A percentile compares a stretch with the other conserved stretches of the same genome.
Evolutionary conservation across 2,113 vertebrate genomes (phyloP).

Genomic region (Dasypus novemcinctus): DNA sequence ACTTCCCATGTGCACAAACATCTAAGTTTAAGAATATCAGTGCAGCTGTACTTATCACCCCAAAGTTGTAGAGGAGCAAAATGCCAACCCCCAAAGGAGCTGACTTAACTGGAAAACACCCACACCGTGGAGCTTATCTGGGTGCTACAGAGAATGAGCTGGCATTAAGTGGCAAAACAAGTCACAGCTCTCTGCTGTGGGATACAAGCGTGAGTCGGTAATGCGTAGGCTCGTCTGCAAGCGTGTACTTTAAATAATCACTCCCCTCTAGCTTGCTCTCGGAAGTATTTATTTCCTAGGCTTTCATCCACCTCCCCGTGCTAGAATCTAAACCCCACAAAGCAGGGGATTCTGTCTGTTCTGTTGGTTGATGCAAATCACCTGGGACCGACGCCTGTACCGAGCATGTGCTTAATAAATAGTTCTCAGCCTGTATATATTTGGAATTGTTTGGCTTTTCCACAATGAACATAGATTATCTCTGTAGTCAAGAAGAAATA

Average conservation of each 20-base stretch:
- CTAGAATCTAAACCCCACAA: background rate
- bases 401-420: background rate
- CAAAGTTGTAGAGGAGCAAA: background rate
- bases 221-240: background rate
- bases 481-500: background rate
- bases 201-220: background rate
- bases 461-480: background rate
- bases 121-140: background rate
- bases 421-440: background rate
- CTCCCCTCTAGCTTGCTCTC: background rate
- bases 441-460: no score
- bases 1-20: background rate
- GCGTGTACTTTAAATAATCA: no score
- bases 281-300: background rate
- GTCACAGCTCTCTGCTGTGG: fast-evolving
- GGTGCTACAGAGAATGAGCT: background rate
- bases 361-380: background rate
- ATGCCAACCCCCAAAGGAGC: fast-evolving
- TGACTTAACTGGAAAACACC: background rate
- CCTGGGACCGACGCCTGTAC: no score
- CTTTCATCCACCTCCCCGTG: background rate
- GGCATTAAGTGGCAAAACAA: no score
- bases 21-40: background rate
- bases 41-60: background rate
- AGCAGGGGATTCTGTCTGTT: no score